Base-by-base conservation (phyloP, 2,113 vertebrate genomes). In the Bucco capensis region DNA sequence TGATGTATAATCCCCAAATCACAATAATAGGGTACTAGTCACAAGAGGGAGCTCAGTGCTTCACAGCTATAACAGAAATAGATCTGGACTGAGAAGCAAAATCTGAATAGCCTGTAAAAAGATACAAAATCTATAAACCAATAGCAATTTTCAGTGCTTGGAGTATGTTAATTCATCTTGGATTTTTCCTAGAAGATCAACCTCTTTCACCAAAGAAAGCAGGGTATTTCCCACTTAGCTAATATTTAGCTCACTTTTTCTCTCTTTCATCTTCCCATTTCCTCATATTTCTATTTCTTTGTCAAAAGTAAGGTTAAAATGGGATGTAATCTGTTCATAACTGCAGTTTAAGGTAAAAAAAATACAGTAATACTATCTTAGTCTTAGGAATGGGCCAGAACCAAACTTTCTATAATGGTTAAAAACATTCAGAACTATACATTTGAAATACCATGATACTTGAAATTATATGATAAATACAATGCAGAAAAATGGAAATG, bases 11-110 rank as follows among this genome's bases (percentile, higher is more conserved):
- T 70, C 19, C 37, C 60, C 66, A 83, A 87, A 80, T 87, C 42
- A 76, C 67, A 66, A 83, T 74, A 95, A 65, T 46, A 88, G 90
- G 67, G 89, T 90, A 81, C 67, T 87, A 92, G 95, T 96, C 95
- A 96, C 95, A 94, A 95, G 96, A 96, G 93, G 95, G 96, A 96
- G 95, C 93, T 95, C 96, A 96, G 90, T 70, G 67, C 78, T 89
- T 84, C 89, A 85, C 21, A 75, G 67, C 89, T 87, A 72, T 92
- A 56, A 66, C 17, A 83, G 70, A 85, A 89, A 72, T 65, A 89
- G 17, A 47, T 74, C 12, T 56, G 31, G 37, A 51, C 23, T 54
- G 30, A 88, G 38, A 79, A 87, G 37, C 2, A 75, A 87, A 90
- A 56, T 76, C 25, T 65, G 15, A 80, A 82, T 74, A 91, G 22